Evolutionary conservation across 2,888 invertebrate species (phyloP), one percentile per base, ranked within the genome.

Genomic region (Ypsolopha scabrella): DNA sequence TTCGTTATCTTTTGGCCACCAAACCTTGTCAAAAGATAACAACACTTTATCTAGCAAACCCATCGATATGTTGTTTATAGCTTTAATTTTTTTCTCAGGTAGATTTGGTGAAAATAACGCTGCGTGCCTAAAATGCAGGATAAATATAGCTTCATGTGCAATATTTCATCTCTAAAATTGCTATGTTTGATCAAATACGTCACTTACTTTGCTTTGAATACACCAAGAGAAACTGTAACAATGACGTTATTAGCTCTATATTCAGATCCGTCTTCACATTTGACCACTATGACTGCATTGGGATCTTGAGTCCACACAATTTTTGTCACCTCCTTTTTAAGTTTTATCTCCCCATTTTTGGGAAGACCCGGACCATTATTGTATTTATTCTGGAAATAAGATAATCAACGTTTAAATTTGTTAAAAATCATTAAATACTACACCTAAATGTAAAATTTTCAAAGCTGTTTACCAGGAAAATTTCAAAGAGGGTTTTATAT

Each of bases 31-130:
- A 68, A 90, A 93, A 54, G 86, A 78, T 6, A 93, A 59, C 56
- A 88, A 88, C 47, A 93, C 87, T 73, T 93, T 93, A 56, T 88
- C 83, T 0, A 90, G 89, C 8, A 81, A 82, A 7, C 92, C 92
- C 59, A 90, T 87, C 1, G 87, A 87, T 46, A 91, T 64, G 44
- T 75, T 73, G 75, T 88, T 58, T 35, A 90, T 89, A 2, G 85
- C 82, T 46, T 70, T 71, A 6, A 75, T 59, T 69, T 90, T 90
- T 6, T 59, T 58, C 1, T 62, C 53, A 1, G 89, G 85, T 34
- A 90, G 65, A 13, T 68, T 57, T 0, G 90, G 90, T 10, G 63
- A 58, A 59, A 91, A 91, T 36, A 89, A 51, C 2, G 66, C 65
- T 24, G 68, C 57, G 51, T 81, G 63, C 35, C 73, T 60, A 52